Percentiles rank a stretch among this genome's conserved stretches.
phyloP scores from a whole-genome alignment of 1,140 invertebrate genomes.

The Cotesia chilonis region DNA sequence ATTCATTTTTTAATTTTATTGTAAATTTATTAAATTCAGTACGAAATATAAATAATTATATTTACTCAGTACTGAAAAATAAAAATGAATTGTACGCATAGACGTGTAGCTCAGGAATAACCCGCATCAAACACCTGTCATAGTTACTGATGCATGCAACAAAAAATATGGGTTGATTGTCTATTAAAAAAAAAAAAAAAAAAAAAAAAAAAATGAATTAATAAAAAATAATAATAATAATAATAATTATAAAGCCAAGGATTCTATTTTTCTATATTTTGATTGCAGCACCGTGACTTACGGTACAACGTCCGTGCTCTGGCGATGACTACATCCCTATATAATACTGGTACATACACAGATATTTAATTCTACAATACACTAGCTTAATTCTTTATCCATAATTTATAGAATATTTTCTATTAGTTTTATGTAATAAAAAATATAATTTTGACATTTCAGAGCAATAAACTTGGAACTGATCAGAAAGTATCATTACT shows the following conservation, averaged over 20 bases:
- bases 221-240: not conserved
- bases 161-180: too few species aligned
- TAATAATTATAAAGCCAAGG: not conserved
- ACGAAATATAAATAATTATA: not conserved
- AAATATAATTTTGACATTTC: not conserved
- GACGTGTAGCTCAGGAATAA: not conserved
- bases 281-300: conserved; percentile 8
- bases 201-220: too few species aligned
- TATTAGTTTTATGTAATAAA: not conserved
- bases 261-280: not conserved
- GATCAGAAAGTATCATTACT: too few species aligned
- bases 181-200: too few species aligned
- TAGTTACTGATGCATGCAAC: too few species aligned
- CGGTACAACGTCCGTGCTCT: conserved; percentile 14
- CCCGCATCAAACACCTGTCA: not conserved
- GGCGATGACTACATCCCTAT: not conserved
- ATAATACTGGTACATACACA: not conserved
- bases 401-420: too few species aligned
- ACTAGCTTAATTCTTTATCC: too few species aligned
- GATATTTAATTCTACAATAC: not conserved
- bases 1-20: not conserved
- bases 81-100: not conserved
- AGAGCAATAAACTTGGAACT: not conserved
- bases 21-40: not conserved
- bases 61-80: not conserved